phyloP scores from a whole-genome alignment of 2,888 invertebrate species.

The Cerastis leucographa region DNA sequence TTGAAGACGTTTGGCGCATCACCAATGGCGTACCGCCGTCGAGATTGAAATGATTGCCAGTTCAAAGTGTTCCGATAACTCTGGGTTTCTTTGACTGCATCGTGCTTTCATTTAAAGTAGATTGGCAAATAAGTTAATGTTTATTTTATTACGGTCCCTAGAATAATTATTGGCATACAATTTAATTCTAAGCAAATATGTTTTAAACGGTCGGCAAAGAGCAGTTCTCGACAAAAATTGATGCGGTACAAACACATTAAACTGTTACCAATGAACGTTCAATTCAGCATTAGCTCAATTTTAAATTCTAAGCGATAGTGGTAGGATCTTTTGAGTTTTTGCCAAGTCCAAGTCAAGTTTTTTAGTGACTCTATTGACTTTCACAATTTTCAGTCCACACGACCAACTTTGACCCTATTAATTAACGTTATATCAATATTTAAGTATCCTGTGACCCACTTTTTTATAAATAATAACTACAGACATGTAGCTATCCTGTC shows the following conservation, averaged over 20 bases:
- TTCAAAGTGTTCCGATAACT: slow-evolving; percentile 71
- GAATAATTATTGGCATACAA: slow-evolving; percentile 27
- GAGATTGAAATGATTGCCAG: slow-evolving; percentile 70
- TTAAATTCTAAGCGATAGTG: not conserved
- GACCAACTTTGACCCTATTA: not conserved
- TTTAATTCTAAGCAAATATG: not conserved
- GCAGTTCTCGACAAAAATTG: not conserved
- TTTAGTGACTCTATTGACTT: not conserved
- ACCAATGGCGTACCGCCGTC: slow-evolving; percentile 50
- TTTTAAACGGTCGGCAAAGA: slow-evolving; percentile 18
- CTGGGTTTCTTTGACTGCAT: slow-evolving; percentile 66
- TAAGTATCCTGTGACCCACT: not conserved
- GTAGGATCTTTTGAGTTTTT: not conserved
- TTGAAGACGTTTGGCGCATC: slow-evolving; percentile 70
- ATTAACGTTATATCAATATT: not conserved
- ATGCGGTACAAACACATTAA: not conserved
- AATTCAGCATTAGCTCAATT: not conserved
- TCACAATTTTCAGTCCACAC: not conserved
- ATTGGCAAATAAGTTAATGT: slow-evolving; percentile 38
- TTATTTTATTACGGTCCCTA: slow-evolving; percentile 14
- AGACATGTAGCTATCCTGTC: not conserved
- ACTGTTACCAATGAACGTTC: not conserved
- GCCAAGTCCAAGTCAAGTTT: no score
- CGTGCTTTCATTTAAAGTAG: slow-evolving; percentile 39
- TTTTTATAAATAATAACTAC: not conserved